phyloP scores from a whole-genome alignment of 2,888 invertebrate species.

The Ommatoiulus sabulosus region DNA sequence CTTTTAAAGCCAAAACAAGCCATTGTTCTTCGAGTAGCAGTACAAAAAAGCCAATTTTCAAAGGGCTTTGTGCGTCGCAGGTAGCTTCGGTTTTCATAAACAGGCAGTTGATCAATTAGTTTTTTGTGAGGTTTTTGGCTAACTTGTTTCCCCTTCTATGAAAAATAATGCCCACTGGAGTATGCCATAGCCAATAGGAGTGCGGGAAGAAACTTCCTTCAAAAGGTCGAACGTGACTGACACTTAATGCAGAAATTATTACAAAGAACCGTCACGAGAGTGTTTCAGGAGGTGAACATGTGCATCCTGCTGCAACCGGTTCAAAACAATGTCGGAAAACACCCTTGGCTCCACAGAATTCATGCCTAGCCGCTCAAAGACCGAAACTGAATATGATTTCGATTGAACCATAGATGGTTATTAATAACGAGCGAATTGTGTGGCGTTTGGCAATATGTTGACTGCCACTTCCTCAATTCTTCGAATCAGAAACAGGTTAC shows the following conservation, averaged over 20 bases:
- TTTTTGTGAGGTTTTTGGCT: not conserved
- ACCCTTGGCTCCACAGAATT: not conserved
- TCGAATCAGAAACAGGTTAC: no score
- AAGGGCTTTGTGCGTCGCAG: not conserved
- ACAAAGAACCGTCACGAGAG: not conserved
- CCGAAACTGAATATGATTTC: not conserved
- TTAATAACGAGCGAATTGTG: no score
- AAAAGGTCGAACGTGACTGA: conserved; percentile 11
- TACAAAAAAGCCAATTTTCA: not conserved
- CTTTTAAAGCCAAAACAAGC: not conserved
- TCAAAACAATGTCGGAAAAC: not conserved
- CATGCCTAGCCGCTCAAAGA: not conserved
- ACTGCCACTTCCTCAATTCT: no score
- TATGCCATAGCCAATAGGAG: not conserved
- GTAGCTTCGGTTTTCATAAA: not conserved
- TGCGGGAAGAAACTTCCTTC: not conserved
- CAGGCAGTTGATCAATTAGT: not conserved
- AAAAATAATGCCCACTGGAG: not conserved
- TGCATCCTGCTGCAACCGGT: not conserved
- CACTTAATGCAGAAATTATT: not conserved
- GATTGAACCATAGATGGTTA: not conserved
- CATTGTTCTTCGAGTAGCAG: not conserved
- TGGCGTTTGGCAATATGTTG: no score
- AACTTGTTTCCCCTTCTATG: not conserved
- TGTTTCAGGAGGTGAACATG: not conserved